Base-by-base conservation (phyloP, 2,888 invertebrate species). In the Ormyrus pomaceus region DNA sequence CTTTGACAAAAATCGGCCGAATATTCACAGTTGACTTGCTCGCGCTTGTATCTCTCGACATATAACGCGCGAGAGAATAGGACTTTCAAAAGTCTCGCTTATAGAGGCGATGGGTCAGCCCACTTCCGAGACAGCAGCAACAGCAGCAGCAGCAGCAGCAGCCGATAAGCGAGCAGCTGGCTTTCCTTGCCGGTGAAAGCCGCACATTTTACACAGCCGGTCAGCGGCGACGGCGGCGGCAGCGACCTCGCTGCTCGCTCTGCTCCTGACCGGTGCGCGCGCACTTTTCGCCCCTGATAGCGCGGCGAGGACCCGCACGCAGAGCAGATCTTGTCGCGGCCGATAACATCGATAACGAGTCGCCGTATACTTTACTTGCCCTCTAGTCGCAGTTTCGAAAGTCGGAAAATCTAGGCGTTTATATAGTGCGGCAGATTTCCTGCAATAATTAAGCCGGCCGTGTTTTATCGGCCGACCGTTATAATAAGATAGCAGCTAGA, bases 311-410 rank as follows among this genome's bases (percentile, higher is more conserved):
- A 19, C 3, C n/a, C 6, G 7, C 50, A 6, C 50, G 6, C 71
- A n/a, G 45, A 46, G 48, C 34, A 45, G 62, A 72, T 72, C 62
- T 72, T 58, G 53, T 64, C 74, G 48, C 19, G n/a, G 0, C 9
- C 51, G 75, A 75, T 68, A 68, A 7, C 5, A 75, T 75, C 75
- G 59, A 59, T 51, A 66, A 65, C 64, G 72, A 64, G 72, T 45
- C 59, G 59, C 13, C 59, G 59, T 6, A 13, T 13, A 13, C 19
- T 59, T 8, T 59, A 6, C 5, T 2, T 59, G 19, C 34, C 34
- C 34, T 34, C 34, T 3, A 34, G 34, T 34, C 34, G 34, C 34
- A 4, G 34, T 34, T 34, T 34, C 34, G 59, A 59, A 66, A 51
- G 51, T 19, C 34, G 13, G 34, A 66, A 66, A 19, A 19, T 6